phyloP scores from a whole-genome alignment of 2,888 invertebrate species.

The Tribolium freemani region DNA sequence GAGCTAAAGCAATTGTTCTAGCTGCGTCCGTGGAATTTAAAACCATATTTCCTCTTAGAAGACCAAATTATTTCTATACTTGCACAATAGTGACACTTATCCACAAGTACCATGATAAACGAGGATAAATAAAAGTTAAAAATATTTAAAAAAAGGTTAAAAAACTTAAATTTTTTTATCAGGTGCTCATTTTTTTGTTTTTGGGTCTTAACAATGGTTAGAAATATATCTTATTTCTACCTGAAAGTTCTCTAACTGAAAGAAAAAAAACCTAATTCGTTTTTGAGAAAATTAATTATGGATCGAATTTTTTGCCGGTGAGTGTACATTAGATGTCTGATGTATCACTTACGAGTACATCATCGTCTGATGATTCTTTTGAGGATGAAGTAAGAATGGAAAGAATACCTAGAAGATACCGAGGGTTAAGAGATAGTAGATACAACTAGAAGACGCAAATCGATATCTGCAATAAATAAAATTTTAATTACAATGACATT shows the following conservation, averaged over 20 bases:
- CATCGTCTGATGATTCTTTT: too few relatives aligned
- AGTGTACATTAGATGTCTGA: not conserved
- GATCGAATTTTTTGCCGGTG: not conserved
- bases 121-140: too few relatives aligned
- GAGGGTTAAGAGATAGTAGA: too few relatives aligned
- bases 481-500: too few relatives aligned
- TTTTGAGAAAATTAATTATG: not conserved
- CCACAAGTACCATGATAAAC: not conserved
- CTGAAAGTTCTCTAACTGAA: not conserved
- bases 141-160: not conserved
- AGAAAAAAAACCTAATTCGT: not conserved
- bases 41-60: not conserved
- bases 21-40: not conserved
- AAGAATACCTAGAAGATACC: too few relatives aligned
- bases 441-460: too few relatives aligned
- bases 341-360: too few relatives aligned
- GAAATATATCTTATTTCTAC: not conserved
- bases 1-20: not conserved
- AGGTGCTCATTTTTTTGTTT: not conserved
- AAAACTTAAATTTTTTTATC: not conserved
- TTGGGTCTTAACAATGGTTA: not conserved
- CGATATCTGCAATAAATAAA: too few relatives aligned
- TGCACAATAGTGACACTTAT: not conserved
- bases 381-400: too few relatives aligned
- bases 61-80: not conserved